Percentiles rank a stretch among this genome's conserved stretches.
These are phyloP conservation scores for Rhogogaster chlorosoma DNA, from an alignment of 2,888 invertebrate species.

Conservation along the genomic window DNA sequence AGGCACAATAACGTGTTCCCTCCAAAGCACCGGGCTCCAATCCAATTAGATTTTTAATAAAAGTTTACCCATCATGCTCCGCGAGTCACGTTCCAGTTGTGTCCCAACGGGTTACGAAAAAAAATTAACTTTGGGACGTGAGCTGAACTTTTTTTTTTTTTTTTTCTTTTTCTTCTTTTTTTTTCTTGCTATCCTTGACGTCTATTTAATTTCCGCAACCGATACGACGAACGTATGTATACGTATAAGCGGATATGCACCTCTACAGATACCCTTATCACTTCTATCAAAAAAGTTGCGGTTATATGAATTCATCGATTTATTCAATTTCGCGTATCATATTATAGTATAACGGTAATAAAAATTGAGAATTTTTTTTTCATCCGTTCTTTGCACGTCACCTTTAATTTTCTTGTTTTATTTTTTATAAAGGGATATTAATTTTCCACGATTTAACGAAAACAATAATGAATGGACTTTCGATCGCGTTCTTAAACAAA, in stretches of 20 bases:
- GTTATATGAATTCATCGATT: neutral
- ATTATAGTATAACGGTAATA: neutral
- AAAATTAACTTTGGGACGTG: conserved; percentile 62
- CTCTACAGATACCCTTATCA: neutral
- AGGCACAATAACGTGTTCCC: conserved; percentile 7
- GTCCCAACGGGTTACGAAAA: conserved; percentile 63
- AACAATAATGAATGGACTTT: neutral
- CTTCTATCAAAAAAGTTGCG: neutral
- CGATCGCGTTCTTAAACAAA: conserved; percentile 30
- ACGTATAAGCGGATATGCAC: neutral
- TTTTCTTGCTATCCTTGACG: neutral
- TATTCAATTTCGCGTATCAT: neutral
- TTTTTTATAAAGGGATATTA: neutral
- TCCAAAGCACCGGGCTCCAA: conserved; percentile 60
- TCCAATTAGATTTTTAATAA: conserved; percentile 73
- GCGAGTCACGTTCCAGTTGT: conserved; percentile 64
- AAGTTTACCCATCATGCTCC: conserved; percentile 69
- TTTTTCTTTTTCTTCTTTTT: neutral
- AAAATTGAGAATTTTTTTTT: neutral
- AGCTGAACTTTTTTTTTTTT: conserved; percentile 41
- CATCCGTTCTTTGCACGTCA: neutral
- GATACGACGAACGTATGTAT: neutral
- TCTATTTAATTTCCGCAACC: neutral
- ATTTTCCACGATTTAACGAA: neutral
- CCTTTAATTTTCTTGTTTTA: neutral